These are phyloP conservation scores for Dasysyrphus albostriatus DNA, from an alignment of 2,888 invertebrate species.

Conservation along the genomic window DNA sequence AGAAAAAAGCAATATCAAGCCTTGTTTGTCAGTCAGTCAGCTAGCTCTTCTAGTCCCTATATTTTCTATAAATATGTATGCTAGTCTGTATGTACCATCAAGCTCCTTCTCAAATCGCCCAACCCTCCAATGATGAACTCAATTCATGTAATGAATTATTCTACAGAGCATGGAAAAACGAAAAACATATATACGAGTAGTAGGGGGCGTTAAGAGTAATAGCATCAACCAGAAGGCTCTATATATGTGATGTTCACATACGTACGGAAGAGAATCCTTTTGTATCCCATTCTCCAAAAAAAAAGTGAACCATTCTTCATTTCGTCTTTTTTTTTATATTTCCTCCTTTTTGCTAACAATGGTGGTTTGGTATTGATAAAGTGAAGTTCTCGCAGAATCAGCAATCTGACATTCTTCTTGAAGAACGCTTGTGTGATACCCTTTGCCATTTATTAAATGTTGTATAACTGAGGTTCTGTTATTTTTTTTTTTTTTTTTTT, in stretches of 20 bases:
- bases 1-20: slow-evolving; percentile 31
- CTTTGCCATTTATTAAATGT: slow-evolving; percentile 54
- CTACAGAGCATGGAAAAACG: slow-evolving; percentile 33
- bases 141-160: slow-evolving; percentile 70
- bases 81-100: not conserved
- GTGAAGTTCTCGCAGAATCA: slow-evolving; percentile 46
- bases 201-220: slow-evolving; percentile 48
- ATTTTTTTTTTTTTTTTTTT: not conserved
- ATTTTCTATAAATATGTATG: not conserved
- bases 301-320: slow-evolving; percentile 17
- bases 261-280: slow-evolving; percentile 16
- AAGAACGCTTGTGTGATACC: slow-evolving; percentile 34
- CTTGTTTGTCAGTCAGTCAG: slow-evolving; percentile 11
- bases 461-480: slow-evolving; percentile 17
- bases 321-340: not conserved
- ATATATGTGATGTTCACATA: slow-evolving; percentile 23
- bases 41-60: not conserved
- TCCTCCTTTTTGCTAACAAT: slow-evolving; percentile 32
- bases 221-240: slow-evolving; percentile 50
- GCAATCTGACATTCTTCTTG: slow-evolving; percentile 36
- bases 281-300: slow-evolving; percentile 17
- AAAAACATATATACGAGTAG: slow-evolving; percentile 4
- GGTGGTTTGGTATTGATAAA: slow-evolving; percentile 17
- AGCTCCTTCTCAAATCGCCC: slow-evolving; percentile 17
- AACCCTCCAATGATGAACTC: slow-evolving; percentile 68